Percentiles rank a stretch among this genome's conserved stretches.
phyloP scores from a whole-genome alignment of 2,797 vertebrate species.

The Xenopus petersii region DNA sequence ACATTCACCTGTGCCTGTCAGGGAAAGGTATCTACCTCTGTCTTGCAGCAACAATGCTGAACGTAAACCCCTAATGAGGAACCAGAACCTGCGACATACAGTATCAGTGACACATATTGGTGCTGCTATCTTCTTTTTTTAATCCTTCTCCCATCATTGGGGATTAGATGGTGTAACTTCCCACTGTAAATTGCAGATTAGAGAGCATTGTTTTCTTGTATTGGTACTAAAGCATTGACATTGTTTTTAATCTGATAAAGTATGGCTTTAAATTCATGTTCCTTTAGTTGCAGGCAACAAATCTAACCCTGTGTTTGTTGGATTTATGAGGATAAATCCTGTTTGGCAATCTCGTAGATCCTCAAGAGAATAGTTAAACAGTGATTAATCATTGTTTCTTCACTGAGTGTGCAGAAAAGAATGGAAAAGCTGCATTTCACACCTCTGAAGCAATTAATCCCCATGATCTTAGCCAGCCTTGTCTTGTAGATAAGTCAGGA shows the following conservation, averaged over 20 bases:
- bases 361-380: slow-evolving; percentile 99
- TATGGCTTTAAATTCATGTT: slow-evolving; percentile 94
- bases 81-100: too few species aligned
- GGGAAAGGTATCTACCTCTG: too few species aligned
- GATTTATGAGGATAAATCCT: slow-evolving; percentile 97
- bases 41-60: too few species aligned
- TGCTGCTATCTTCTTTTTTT: neutral
- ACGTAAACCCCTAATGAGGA: too few species aligned
- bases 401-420: slow-evolving; percentile 92
- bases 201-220: slow-evolving; percentile 74
- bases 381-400: slow-evolving; percentile 99
- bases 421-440: slow-evolving; percentile 96
- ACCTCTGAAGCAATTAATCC: slow-evolving; percentile 99
- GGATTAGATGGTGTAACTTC: slow-evolving; percentile 53
- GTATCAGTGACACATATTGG: neutral
- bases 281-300: slow-evolving; percentile 75
- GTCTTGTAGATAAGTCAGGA: slow-evolving; percentile 99
- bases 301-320: slow-evolving; percentile 79
- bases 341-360: slow-evolving; percentile 94
- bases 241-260: slow-evolving; percentile 96
- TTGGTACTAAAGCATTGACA: slow-evolving; percentile 85
- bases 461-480: slow-evolving; percentile 99
- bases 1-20: too few species aligned
- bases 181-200: slow-evolving; percentile 58
- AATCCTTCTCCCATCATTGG: slow-evolving; percentile 5